Percentiles rank a stretch among this genome's conserved stretches.
phyloP scores from a whole-genome alignment of 2,113 vertebrate genomes.

The Spea bombifrons region DNA sequence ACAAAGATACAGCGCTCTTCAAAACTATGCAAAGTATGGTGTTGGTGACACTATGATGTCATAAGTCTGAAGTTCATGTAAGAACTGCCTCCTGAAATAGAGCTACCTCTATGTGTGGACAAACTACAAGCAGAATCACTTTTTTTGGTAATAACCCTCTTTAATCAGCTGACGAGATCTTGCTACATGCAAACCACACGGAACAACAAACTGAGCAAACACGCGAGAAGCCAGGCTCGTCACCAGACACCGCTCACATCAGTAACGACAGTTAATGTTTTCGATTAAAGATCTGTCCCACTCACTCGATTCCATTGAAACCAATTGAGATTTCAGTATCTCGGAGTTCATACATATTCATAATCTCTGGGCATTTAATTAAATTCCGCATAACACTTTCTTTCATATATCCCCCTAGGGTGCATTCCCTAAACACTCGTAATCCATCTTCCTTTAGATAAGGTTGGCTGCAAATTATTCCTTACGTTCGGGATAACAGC shows the following conservation, averaged over 20 bases:
- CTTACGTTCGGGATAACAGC: constrained; percentile 56
- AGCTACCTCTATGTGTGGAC: too few relatives aligned
- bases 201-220: too few relatives aligned
- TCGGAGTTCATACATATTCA: constrained; percentile 68
- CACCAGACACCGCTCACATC: constrained; percentile 52
- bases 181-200: too few relatives aligned
- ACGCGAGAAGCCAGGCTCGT: not conserved
- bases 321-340: constrained; percentile 61
- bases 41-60: too few relatives aligned
- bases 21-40: too few relatives aligned
- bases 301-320: constrained; percentile 54
- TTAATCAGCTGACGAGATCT: too few relatives aligned
- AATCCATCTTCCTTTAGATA: constrained; percentile 66
- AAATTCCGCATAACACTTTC: constrained; percentile 59
- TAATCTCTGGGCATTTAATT: constrained; percentile 69
- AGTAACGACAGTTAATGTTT: constrained; percentile 59
- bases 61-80: too few relatives aligned
- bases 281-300: constrained; percentile 61
- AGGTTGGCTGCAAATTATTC: constrained; percentile 65
- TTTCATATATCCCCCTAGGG: constrained; percentile 51
- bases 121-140: too few relatives aligned
- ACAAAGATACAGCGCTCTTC: too few relatives aligned
- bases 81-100: too few relatives aligned
- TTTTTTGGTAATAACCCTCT: too few relatives aligned
- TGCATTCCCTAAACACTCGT: constrained; percentile 68